These are phyloP conservation scores for Eutrigla gurnardus DNA, from an alignment of 2,797 vertebrate species.

Conservation along the genomic window DNA sequence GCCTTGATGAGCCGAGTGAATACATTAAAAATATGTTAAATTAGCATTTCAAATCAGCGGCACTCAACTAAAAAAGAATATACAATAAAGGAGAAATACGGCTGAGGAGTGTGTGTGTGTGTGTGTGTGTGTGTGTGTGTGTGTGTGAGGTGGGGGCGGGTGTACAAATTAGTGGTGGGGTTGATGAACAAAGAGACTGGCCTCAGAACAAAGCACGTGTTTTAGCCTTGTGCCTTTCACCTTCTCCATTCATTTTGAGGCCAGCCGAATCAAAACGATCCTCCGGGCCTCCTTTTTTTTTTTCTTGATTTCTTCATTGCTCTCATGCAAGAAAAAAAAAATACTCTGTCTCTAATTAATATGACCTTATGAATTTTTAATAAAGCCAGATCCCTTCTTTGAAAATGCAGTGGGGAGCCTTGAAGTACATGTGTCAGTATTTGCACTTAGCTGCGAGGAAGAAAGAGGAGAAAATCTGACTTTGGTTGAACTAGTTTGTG, in stretches of 20 bases:
- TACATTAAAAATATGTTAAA: constrained; percentile 88
- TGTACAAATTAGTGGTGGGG: constrained; percentile 79
- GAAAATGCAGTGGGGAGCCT: constrained; percentile 77
- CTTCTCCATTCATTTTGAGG: constrained; percentile 81
- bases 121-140: constrained; percentile 21
- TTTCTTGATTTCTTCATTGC: constrained; percentile 80
- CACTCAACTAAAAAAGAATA: constrained; percentile 82
- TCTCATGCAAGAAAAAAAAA: constrained; percentile 75
- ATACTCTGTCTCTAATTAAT: constrained; percentile 86
- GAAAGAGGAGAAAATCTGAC: constrained; percentile 64
- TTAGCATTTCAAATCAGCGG: constrained; percentile 87
- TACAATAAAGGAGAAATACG: constrained; percentile 84
- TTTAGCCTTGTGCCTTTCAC: constrained; percentile 82
- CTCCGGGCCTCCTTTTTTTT: constrained; percentile 66
- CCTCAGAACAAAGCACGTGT: constrained; percentile 79
- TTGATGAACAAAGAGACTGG: constrained; percentile 84
- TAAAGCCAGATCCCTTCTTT: constrained; percentile 77
- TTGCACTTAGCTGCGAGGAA: constrained; percentile 77
- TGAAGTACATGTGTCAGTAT: constrained; percentile 88
- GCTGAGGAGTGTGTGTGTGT: constrained; percentile 53
- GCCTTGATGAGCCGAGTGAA: constrained; percentile 86
- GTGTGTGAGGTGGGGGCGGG: constrained; percentile 59
- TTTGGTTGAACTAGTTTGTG: constrained; percentile 81
- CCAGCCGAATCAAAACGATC: constrained; percentile 79
- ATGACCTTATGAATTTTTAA: constrained; percentile 86